Conservation (phyloP, 2,113 vertebrate genomes). For the Nesoenas mayeri region DNA sequence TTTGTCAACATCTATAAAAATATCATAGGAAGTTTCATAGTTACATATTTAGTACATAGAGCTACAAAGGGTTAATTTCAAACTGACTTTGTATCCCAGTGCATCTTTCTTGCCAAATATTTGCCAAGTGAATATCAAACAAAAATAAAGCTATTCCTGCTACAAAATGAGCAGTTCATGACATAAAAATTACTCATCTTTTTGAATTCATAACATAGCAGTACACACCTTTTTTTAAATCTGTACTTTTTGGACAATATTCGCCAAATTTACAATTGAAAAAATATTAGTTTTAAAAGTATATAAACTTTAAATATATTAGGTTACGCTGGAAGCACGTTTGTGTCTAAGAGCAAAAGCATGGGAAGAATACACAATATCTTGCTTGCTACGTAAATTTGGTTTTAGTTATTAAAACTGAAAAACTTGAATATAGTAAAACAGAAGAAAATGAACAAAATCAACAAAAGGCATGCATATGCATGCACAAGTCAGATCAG, state of each 20-base stretch:
- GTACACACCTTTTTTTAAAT: not conserved
- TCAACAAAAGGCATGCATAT: not conserved
- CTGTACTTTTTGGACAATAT: not conserved
- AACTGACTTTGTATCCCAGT: not conserved
- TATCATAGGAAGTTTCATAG: not conserved
- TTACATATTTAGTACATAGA: not conserved
- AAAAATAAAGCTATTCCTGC: not conserved
- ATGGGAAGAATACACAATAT: not conserved
- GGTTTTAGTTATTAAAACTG: not conserved
- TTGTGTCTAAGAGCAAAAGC: not conserved
- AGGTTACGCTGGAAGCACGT: not conserved
- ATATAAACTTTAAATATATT: not conserved
- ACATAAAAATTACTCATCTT: not conserved
- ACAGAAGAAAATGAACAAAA: not conserved
- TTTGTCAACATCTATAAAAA: not conserved
- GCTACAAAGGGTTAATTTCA: not conserved
- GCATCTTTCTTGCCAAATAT: not conserved
- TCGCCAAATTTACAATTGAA: not conserved
- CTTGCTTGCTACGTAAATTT: not conserved
- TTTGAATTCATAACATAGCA: not conserved
- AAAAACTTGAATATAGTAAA: not conserved
- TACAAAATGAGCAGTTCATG: not conserved
- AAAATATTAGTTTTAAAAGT: not conserved
- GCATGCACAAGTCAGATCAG: not conserved
- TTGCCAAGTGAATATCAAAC: conserved; percentile 3